Base-by-base conservation (phyloP, 1,140 invertebrate species). In the Trichonephila inaurata region DNA sequence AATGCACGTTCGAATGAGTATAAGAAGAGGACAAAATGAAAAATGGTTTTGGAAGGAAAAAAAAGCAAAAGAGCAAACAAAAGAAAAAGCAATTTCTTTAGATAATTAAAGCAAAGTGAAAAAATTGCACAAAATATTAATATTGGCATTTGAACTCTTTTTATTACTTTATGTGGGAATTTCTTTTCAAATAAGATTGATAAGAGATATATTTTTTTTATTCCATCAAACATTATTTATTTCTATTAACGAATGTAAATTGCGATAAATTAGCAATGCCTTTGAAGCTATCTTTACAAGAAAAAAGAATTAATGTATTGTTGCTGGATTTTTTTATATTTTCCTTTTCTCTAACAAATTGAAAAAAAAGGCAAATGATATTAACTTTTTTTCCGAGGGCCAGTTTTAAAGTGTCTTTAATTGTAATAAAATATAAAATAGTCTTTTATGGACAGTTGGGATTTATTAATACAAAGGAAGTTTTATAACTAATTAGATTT, bases 51-150 rank as follows among this genome's bases (percentile, higher is more conserved):
- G n/a, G n/a, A 66, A 3, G n/a, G 64, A 8, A 66, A 66, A 66
- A 66, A 51, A 51, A 51, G 3, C 18, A 5, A 1, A 18, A 10
- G 44, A n/a, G 51, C 19, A n/a, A 83, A 83, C 7, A 64, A 33
- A 12, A 12, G 33, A 87, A 28, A 64, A 62, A 62, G 14, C 28
- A 58, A 12, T 85, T 85, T 85, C n/a, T 85, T 51, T 2, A 10
- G 61, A 33, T 87, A 87, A 62, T 87, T 62, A 87, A 64, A 87
- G n/a, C 4, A 61, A 62, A 5, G 24, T 19, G 18, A 87, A 87
- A 87, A 87, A 64, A 87, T 87, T 6, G 61, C 60, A 24, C 40
- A 87, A 87, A 87, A 87, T 87, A 64, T 87, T 87, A 33, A 33
- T 87, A 64, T 62, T 87, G 61, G 14, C 24, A 58, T 58, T 60